Conservation (phyloP, 2,113 vertebrate species). For the Pluvialis apricaria region DNA sequence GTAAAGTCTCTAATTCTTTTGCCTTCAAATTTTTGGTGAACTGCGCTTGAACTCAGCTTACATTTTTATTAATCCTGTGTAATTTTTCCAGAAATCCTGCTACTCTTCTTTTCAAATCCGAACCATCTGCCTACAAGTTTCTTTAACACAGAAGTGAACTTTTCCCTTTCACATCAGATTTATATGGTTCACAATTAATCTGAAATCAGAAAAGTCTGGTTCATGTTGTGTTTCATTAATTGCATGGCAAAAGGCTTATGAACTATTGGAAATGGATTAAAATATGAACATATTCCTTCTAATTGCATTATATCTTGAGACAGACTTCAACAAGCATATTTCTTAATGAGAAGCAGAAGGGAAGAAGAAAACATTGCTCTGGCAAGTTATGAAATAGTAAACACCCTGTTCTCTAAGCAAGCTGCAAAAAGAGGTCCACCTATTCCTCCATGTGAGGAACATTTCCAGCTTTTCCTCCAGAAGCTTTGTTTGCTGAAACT, state of each 20-base stretch:
- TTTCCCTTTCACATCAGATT: neutral
- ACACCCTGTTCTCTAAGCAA: neutral
- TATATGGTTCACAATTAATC: neutral
- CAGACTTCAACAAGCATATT: neutral
- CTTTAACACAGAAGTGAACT: neutral
- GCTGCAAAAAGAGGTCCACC: neutral
- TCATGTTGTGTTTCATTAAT: neutral
- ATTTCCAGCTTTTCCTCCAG: neutral
- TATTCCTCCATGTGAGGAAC: neutral
- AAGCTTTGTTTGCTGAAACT: neutral
- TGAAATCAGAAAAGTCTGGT: neutral
- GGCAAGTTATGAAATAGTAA: neutral
- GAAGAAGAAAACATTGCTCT: neutral
- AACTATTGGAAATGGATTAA: neutral
- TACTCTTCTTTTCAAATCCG: constrained; percentile 6
- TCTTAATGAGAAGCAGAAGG: neutral
- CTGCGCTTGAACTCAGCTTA: neutral
- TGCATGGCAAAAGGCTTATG: neutral
- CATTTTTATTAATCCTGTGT: neutral
- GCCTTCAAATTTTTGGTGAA: neutral
- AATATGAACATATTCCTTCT: neutral
- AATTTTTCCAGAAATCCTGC: neutral
- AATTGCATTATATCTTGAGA: neutral
- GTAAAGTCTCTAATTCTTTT: neutral
- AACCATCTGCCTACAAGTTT: neutral